Evolutionary conservation across 2,888 invertebrate genomes (phyloP).

Genomic region (Pardosa pseudoannulata): DNA sequence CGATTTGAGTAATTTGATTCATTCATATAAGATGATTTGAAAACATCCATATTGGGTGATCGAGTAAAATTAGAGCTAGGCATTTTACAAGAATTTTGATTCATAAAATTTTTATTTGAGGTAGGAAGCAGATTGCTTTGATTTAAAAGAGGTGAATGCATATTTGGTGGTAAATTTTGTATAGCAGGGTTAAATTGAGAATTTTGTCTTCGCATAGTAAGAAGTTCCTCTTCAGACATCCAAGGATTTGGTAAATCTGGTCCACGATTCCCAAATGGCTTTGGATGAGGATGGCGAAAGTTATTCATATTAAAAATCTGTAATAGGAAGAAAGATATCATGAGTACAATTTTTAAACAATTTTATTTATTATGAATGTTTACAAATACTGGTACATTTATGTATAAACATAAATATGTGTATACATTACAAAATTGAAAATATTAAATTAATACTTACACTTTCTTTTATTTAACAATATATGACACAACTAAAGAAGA

Average conservation of each 20-base stretch:
- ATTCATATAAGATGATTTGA: not conserved
- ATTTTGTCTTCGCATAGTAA: not conserved
- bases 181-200: not conserved
- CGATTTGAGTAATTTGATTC: not conserved
- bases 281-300: not conserved
- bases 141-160: not conserved
- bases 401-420: too few relatives aligned
- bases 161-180: not conserved
- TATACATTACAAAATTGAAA: too few relatives aligned
- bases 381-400: too few relatives aligned
- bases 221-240: not conserved
- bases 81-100: slow-evolving; percentile 1
- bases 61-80: not conserved
- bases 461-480: too few relatives aligned
- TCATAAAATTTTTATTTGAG: not conserved
- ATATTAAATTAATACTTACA: too few relatives aligned
- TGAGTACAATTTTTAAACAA: too few relatives aligned
- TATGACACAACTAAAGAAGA: too few relatives aligned
- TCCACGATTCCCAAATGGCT: not conserved
- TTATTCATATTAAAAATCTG: not conserved
- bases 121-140: not conserved
- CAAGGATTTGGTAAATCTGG: not conserved
- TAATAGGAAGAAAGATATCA: not conserved
- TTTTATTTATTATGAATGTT: too few relatives aligned
- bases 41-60: not conserved